Base-by-base conservation (phyloP, 2,797 vertebrate genomes). In the Alcedo atthis region DNA sequence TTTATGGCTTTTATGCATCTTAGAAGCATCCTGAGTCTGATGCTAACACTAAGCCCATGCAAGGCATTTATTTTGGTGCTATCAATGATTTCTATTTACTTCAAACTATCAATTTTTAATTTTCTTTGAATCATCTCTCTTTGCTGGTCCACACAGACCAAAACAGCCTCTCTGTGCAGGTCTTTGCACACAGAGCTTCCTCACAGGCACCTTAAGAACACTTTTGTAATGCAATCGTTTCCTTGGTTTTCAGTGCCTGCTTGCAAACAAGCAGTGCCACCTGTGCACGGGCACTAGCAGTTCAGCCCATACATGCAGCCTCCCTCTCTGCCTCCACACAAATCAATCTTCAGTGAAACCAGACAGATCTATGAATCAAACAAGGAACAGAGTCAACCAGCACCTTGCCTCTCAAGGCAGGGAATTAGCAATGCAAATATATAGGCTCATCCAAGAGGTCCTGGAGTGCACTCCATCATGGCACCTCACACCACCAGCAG, bases 391-490 rank as follows among this genome's bases (percentile, higher is more conserved):
- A 94, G 73, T 92, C 95, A 94, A 79, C 81, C 76, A 59, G 49
- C 80, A 48, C 85, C 53, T 93, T 89, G 73, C 58, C 79, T 95
- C 81, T 92, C 92, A 90, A 92, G 87, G 76, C 73, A 90, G 13
- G 1, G 89, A 93, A 94, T 96, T 94, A 96, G 92, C 92, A 95
- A 93, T 95, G 94, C 94, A 94, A 96, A 96, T 93, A 93, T 42
- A 93, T 66, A 81, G 59, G 81, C 73, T 95, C 84, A 87, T 89
- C 93, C 90, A 94, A 94, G 90, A 93, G 95, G 85, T 95, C 86
- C 76, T 94, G 89, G 87, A 96, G 81, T 90, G 76, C 88, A 87
- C 93, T 95, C 88, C 63, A 87, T 93, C 90, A 89, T 90, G 86
- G 76, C 69, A 89, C 21, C 96, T 96, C 70, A 59, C 57, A 78